Base-by-base conservation (phyloP, 2,797 vertebrate genomes). In the Notolabrus celidotus region DNA sequence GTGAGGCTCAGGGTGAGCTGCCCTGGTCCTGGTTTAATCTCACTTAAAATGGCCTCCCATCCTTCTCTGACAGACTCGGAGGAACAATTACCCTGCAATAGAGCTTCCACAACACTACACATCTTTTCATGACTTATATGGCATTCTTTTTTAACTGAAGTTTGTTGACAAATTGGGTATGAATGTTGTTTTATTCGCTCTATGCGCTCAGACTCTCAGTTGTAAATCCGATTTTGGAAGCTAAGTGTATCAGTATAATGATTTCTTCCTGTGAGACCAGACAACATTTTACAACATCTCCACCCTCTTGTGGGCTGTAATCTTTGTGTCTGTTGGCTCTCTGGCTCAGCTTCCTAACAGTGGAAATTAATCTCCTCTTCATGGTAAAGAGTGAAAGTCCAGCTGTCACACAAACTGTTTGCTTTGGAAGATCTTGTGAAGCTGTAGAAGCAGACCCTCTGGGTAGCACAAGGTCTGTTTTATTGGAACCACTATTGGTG, bases 71-170 rank as follows among this genome's bases (percentile, higher is more conserved):
- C 71, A 84, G 84, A 60, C 83, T 47, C 84, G 69, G 80, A 77
- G 90, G 88, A 88, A 84, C 84, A 86, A 85, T 87, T 72, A 86
- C 80, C 77, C 85, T 61, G 73, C 79, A 86, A 86, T 86, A 80
- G 80, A 89, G 83, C 92, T 91, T 91, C 88, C 91, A 92, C 78
- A 79, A 76, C 90, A 90, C 51, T 66, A 86, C n/a, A 92, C 93
- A 86, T 23, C 1, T 80, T 58, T 46, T 57, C 77, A 42, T 74
- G 65, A 11, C 22, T 64, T 82, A 79, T 34, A 22, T 69, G 46
- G 63, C 43, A 77, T 76, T 71, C 85, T 82, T 84, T 80, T 63
- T 57, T 64, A 59, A 43, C 2, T 61, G 64, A 27, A 25, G n/a
- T n/a, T 19, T 43, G 27, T 41, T 59, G 46, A 36, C 65, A 50